Base-by-base conservation (phyloP, 1,140 invertebrate genomes). In the Whitmania pigra region DNA sequence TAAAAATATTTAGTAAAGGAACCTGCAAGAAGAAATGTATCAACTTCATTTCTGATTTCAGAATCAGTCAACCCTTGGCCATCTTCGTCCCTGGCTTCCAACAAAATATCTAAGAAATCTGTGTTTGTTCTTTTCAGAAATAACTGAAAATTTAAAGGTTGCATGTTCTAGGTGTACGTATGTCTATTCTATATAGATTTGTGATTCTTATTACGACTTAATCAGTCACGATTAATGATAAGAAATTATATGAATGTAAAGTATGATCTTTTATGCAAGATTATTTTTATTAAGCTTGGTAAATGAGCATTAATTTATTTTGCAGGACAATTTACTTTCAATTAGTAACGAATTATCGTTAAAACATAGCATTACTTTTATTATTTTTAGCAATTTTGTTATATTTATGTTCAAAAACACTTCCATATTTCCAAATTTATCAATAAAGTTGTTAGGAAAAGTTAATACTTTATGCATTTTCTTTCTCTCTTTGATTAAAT, bases 21-120 rank as follows among this genome's bases (percentile, higher is more conserved):
- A 71, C 71, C 82, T 75, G 78, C 76, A 70, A 77, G 77, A 31
- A 78, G 54, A 68, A 79, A 77, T 2, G 77, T 79, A 72, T 79
- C 75, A 13, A 79, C 78, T 68, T 79, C 78, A 53, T 77, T 74
- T 53, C 77, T 73, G 31, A 79, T 77, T 60, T 79, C 78, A 0
- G 53, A 29, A 43, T 75, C 73, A 3, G 75, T 76, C 53, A 79
- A 54, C 29, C 76, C 77, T 25, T 67, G 27, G 17, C 77, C 78
- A 25, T 71, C 54, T 3, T 78, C 77, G 68, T 79, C 78, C 55
- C 66, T 73, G 17, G 77, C 77, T 15, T 73, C 75, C n/a, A 78
- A 71, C n/a, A 79, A 63, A n/a, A 78, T 77, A 69, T 78, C 76
- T 29, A 78, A 69, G 60, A 79, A 78, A 72, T 78, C 78, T 63